Base-by-base conservation (phyloP, 1,140 invertebrate species). In the Drosophila fuyamai region DNA sequence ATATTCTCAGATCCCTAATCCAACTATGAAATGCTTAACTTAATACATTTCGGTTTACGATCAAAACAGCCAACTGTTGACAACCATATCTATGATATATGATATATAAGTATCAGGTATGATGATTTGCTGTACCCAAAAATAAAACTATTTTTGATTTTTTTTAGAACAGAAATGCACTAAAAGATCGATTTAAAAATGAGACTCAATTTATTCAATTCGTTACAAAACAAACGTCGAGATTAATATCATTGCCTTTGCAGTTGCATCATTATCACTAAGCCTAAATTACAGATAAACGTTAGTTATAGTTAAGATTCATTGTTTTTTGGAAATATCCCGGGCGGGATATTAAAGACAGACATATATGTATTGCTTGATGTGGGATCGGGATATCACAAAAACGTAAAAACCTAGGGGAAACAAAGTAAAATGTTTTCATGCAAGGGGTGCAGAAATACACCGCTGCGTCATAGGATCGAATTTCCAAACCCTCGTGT, bases 381-480 rank as follows among this genome's bases (percentile, higher is more conserved):
- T 77, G 56, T 57, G 54, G 70, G 55, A 75, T 63, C 71, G 48
- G 23, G 61, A 71, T 86, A 85, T 85, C 81, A 85, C 82, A 77
- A 46, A 44, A 78, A 70, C 58, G 44, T 46, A 70, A 61, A 61
- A 76, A 65, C 18, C 51, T 61, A 71, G 36, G 66, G 50, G 51
- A 47, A 65, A 60, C 40, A 67, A 76, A 51, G 27, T 73, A 73
- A 76, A 79, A 70, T 46, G 48, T 36, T 32, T 63, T 38, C 40
- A 46, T 63, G 41, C 68, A 32, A 4, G 32, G 44, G 32, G 35
- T 36, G 38, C 44, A 18, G 29, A 16, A 27, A 29, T 18, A 13
- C 43, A 29, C 38, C n/a, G 43, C 38, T 68, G 74, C 48, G 74
- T 76, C 53, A 73, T 63, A 44, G 50, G 50, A 63, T 50, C 35